These are phyloP conservation scores for mouse (Mus musculus) DNA, from an alignment of 2,113 vertebrate genomes.

Conservation along the genomic window GRCm39 chr17:5088501-5089000, in stretches of 20 bases:
- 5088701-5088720: neutral
- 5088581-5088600: no score
- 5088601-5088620: no score
- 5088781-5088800: neutral
- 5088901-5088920: neutral
- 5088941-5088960: neutral
- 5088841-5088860: neutral
- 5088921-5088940: neutral
- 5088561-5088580: no score
- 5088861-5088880: neutral
- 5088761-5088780: neutral
- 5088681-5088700: neutral
- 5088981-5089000: neutral
- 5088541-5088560: no score
- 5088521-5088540: no score
- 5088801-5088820: neutral
- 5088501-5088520: no score
- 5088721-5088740: no score
- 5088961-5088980: no score
- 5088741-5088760: neutral
- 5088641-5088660: no score
- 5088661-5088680: neutral
- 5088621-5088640: no score
- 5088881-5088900: neutral
- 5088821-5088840: neutral